Evolutionary conservation across 1,140 invertebrate genomes (phyloP), one percentile per base, ranked within the genome.

Genomic region (Liolophura sinensis): DNA sequence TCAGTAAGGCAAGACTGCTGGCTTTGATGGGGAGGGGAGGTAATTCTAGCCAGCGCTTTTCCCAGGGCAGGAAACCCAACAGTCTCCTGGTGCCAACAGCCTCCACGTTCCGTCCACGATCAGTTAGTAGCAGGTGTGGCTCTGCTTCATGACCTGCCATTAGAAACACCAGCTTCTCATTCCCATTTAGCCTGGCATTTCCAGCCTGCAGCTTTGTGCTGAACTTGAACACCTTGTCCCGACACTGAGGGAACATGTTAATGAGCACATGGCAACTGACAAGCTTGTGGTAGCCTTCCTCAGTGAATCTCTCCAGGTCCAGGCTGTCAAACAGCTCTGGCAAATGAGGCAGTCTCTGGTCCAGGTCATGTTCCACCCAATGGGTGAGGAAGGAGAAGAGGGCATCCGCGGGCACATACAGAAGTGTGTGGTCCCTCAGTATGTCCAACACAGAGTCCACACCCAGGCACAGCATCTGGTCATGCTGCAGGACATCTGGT

Each of bases 41-140:
- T 25, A 80, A 62, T 64, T 74, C 69, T 47, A 69, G 70, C 77
- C 77, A 80, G 14, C 74, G 62, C 49, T 76, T 68, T 55, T 80
- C 78, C 14, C 60, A 65, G 9, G 76, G 67, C 7, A 80, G 57
- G 62, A 75, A 80, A 12, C 72, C 77, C 58, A 69, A 73, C 14
- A 76, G 25, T 60, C 68, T 64, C 55, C 66, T 72, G 15, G 70
- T 60, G 31, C 31, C 31, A 40, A 40, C 31, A 40, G 31, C 31
- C 9, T 40, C 31, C 31, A 40, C 31, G 9, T 40, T 40, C 3
- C 31, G 31, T 40, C 31, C 31, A 40, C 31, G 31, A 40, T 40
- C 31, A 5, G 31, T 40, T 18, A 73, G 64, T 16, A 69, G 68
- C 16, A 70, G 62, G 60, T 65, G 63, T 5, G 70, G 67, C 49